phyloP scores from a whole-genome alignment of 2,888 invertebrate species.

The Altica lythri region DNA sequence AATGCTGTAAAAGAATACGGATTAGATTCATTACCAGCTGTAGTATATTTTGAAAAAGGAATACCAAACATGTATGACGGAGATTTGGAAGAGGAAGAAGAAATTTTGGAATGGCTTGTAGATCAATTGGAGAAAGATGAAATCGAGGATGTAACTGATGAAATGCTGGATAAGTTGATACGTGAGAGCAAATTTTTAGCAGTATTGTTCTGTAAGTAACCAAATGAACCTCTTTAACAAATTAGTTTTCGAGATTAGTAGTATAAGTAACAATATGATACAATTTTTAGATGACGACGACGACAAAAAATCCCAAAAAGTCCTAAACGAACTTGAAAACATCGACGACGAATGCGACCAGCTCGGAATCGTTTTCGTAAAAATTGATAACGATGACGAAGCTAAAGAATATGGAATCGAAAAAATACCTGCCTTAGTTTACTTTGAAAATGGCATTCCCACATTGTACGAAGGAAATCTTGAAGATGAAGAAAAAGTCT shows the following conservation, averaged over 20 bases:
- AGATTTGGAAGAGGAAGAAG: conserved; percentile 86
- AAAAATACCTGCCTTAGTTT: conserved; percentile 82
- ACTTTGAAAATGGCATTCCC: conserved; percentile 76
- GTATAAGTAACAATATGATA: no score
- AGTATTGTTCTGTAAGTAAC: conserved; percentile 84
- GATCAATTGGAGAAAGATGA: conserved; percentile 89
- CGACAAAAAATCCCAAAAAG: conserved; percentile 83
- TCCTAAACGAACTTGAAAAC: conserved; percentile 86
- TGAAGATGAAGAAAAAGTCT: conserved; percentile 86
- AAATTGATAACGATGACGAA: conserved; percentile 89
- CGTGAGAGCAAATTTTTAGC: conserved; percentile 88
- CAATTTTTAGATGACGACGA: conserved; percentile 79
- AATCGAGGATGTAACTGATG: conserved; percentile 93
- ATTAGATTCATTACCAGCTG: conserved; percentile 78
- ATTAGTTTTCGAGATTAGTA: no score
- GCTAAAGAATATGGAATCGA: conserved; percentile 91
- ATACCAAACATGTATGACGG: conserved; percentile 92
- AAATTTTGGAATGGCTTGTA: conserved; percentile 85
- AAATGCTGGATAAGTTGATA: conserved; percentile 88
- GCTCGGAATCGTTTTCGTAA: conserved; percentile 87
- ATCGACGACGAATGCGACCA: conserved; percentile 92
- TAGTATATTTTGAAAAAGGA: conserved; percentile 92
- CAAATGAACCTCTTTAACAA: no score
- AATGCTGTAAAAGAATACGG: conserved; percentile 86
- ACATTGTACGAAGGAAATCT: conserved; percentile 81